phyloP scores from a whole-genome alignment of 23 tunicate genomes.

The Diplosoma virens region DNA sequence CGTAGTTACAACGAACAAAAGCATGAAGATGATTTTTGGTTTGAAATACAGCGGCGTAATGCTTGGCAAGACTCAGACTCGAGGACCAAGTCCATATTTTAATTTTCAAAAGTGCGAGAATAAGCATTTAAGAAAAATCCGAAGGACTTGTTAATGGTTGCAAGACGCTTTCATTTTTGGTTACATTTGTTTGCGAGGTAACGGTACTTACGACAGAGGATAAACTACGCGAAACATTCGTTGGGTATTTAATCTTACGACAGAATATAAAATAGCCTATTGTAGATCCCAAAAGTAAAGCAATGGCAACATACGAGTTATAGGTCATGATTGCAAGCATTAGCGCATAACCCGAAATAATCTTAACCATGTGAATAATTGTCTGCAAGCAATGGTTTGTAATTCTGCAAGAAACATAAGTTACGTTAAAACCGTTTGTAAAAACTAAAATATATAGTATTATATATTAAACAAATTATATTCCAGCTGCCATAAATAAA shows the following conservation, averaged over 20 bases:
- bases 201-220: neutral
- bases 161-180: neutral
- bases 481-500: no score
- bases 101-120: no score
- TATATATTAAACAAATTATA: no score
- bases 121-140: no score
- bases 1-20: no score
- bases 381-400: slow-evolving; percentile 75
- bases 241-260: slow-evolving; percentile 9
- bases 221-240: neutral
- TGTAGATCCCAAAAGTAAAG: slow-evolving; percentile 50
- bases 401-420: slow-evolving; percentile 46
- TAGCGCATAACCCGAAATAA: slow-evolving; percentile 41
- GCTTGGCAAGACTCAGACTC: no score
- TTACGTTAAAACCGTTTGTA: no score
- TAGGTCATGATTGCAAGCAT: slow-evolving; percentile 84
- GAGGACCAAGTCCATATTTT: no score
- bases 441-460: no score
- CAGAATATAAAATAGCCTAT: slow-evolving; percentile 74
- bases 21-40: no score
- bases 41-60: no score
- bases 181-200: neutral
- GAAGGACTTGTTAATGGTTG: neutral
- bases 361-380: slow-evolving; percentile 42
- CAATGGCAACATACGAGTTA: slow-evolving; percentile 63